Evolutionary conservation across 92 coral and sea anemone species (phyloP).

Genomic region (Diadumene lineata): DNA sequence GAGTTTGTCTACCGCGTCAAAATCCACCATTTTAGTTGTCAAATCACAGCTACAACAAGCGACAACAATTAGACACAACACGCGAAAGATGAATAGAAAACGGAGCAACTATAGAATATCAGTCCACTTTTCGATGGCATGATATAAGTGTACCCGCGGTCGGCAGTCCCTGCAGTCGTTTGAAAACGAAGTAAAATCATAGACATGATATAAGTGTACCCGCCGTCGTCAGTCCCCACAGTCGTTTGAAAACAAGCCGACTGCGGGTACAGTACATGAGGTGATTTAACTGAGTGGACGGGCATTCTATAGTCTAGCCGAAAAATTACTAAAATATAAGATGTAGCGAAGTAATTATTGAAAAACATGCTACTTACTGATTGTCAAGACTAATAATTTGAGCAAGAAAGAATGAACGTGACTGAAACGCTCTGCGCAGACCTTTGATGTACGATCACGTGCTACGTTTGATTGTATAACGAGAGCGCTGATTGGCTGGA

Average conservation of each 20-base stretch:
- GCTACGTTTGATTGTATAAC: background rate
- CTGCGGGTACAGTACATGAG: too few species aligned
- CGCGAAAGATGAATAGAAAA: background rate
- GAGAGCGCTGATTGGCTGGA: background rate
- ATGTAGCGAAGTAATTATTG: background rate
- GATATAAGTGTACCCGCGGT: too few species aligned
- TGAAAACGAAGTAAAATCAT: too few species aligned
- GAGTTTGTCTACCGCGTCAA: constrained; percentile 38
- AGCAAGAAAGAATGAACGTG: background rate
- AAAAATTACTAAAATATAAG: too few species aligned
- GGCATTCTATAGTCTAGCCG: too few species aligned
- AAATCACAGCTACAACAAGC: background rate
- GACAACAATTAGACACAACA: background rate
- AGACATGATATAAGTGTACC: too few species aligned
- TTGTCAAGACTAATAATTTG: background rate
- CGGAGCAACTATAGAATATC: background rate
- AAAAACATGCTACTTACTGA: background rate
- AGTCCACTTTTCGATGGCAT: too few species aligned
- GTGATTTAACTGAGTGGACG: too few species aligned
- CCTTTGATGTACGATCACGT: background rate
- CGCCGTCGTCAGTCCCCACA: too few species aligned
- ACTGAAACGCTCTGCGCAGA: background rate
- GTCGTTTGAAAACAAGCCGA: too few species aligned
- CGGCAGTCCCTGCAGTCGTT: too few species aligned
- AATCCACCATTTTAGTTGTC: constrained; percentile 23